Evolutionary conservation across 2,113 vertebrate genomes (phyloP).

Genomic region (Eclectus roratus): DNA sequence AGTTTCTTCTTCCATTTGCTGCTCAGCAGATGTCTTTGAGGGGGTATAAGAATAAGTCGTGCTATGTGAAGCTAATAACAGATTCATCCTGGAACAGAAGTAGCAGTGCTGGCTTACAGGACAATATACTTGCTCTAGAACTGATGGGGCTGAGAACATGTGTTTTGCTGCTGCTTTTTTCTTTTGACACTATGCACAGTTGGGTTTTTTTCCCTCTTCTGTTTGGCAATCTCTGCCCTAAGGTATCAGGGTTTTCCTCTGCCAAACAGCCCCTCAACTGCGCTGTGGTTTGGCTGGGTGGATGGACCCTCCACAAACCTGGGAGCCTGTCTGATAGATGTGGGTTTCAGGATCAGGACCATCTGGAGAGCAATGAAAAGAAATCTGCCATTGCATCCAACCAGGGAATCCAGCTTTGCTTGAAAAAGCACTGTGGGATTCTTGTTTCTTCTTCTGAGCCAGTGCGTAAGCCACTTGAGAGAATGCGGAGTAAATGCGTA

Average conservation of each 20-base stretch:
- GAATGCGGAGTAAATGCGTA: conserved; percentile 31
- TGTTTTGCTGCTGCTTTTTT: neutral
- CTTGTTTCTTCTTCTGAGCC: neutral
- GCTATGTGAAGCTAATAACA: neutral
- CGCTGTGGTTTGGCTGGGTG: neutral
- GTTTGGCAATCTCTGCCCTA: neutral
- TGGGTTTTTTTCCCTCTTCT: fast-evolving
- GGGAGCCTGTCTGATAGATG: neutral
- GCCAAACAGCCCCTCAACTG: neutral
- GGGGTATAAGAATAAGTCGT: neutral
- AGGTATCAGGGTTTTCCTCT: neutral
- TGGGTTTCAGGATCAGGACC: neutral
- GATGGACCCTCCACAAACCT: neutral
- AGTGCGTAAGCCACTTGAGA: conserved; percentile 6
- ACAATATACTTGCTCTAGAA: neutral
- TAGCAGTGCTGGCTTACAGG: neutral
- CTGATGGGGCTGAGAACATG: neutral
- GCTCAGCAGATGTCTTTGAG: neutral
- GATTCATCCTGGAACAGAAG: neutral
- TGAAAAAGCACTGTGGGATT: neutral
- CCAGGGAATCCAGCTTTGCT: neutral
- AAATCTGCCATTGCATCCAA: neutral
- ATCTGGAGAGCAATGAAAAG: neutral
- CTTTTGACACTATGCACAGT: neutral
- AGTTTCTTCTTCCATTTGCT: neutral